Conservation (phyloP, 2,797 vertebrate species). For the Dendrocincla tyrannina region DNA sequence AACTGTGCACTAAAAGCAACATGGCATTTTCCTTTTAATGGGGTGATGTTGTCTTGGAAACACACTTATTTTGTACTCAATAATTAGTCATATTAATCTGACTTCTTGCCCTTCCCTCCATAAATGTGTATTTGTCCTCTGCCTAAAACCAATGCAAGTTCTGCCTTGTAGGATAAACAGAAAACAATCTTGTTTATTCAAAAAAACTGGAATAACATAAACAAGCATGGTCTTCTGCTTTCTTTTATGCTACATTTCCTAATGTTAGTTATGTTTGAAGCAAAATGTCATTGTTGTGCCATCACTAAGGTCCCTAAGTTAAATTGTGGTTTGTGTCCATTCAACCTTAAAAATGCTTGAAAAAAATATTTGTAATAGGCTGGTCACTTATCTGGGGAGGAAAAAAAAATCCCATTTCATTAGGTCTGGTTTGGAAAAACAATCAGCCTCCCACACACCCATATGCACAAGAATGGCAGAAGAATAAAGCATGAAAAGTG, state of each 20-base stretch:
- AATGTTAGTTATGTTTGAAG: not conserved
- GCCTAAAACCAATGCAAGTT: not conserved
- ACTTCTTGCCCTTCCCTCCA: not conserved
- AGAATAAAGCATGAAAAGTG: slow-evolving; percentile 39
- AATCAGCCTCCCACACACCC: slow-evolving; percentile 1
- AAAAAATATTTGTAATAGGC: not conserved
- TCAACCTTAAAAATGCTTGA: slow-evolving; percentile 16
- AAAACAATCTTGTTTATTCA: not conserved
- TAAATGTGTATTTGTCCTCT: not conserved
- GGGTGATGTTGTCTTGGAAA: not conserved
- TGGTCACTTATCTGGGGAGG: slow-evolving; percentile 36
- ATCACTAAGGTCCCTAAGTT: slow-evolving; percentile 26
- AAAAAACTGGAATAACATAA: not conserved
- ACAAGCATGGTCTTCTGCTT: not conserved
- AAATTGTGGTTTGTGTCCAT: slow-evolving; percentile 27
- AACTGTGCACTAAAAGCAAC: slow-evolving; percentile 31
- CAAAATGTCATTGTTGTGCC: slow-evolving; percentile 2
- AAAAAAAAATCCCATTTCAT: slow-evolving; percentile 47
- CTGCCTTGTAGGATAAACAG: not conserved
- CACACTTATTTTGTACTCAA: not conserved
- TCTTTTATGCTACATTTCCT: not conserved
- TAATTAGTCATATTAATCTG: not conserved
- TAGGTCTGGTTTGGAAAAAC: slow-evolving; percentile 51
- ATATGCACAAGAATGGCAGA: slow-evolving; percentile 30
- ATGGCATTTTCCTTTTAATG: not conserved